Percentiles rank a stretch among this genome's conserved stretches.
Evolutionary conservation across 2,113 vertebrate genomes (phyloP).

Genomic region (Zootoca vivipara): DNA sequence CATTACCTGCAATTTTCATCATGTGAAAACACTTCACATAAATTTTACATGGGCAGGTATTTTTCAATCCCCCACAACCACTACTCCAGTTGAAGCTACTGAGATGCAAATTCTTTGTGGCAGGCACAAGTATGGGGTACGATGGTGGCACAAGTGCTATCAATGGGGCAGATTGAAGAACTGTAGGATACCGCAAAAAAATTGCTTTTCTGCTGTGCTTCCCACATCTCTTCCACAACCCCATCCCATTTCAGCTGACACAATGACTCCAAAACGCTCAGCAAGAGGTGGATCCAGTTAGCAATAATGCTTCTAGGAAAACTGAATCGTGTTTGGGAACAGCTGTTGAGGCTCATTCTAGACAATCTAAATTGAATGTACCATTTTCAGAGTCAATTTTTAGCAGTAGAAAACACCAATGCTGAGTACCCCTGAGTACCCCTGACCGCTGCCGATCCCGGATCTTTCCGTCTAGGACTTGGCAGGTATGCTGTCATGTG

Average conservation of each 20-base stretch:
- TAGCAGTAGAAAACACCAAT: conserved; percentile 81
- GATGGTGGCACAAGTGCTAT: not conserved
- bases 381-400: conserved; percentile 75
- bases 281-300: not conserved
- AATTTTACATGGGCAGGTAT: not conserved
- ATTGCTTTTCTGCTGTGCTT: not conserved
- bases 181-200: not conserved
- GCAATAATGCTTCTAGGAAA: not conserved
- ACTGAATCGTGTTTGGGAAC: conserved; percentile 42
- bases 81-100: not conserved
- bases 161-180: not conserved
- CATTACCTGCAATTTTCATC: not conserved
- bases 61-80: not conserved
- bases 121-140: not conserved
- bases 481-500: too few relatives aligned
- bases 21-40: not conserved
- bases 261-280: conserved; percentile 18
- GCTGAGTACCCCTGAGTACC: too few relatives aligned
- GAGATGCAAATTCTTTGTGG: not conserved
- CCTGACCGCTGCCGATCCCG: too few relatives aligned
- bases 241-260: not conserved
- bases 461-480: too few relatives aligned
- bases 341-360: conserved; percentile 70
- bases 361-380: conserved; percentile 90
- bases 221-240: not conserved